A percentile compares a stretch with the other conserved stretches of the same genome.
phyloP scores from a whole-genome alignment of 2,113 vertebrate genomes.

The Myrmecobius fasciatus region DNA sequence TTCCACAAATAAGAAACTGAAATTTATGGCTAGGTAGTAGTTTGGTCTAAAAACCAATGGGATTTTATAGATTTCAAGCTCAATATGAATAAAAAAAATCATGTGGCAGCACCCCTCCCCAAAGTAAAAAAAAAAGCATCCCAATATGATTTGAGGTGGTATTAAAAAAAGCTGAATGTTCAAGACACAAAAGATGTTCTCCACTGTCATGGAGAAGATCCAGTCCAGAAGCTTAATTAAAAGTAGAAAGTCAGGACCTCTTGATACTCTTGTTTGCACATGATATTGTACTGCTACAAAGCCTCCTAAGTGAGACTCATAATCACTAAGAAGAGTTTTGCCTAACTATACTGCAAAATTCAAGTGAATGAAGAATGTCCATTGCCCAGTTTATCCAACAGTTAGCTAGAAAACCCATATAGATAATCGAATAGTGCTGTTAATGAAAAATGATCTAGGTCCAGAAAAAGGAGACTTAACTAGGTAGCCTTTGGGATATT shows the following conservation, averaged over 20 bases:
- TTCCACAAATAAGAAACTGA: not conserved
- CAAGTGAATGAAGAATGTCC: not conserved
- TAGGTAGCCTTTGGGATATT: not conserved
- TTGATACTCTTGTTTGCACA: not conserved
- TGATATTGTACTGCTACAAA: not conserved
- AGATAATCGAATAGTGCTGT: not conserved
- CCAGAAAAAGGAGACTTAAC: not conserved
- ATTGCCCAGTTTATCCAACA: not conserved
- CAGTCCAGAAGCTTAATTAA: not conserved
- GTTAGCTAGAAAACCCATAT: not conserved
- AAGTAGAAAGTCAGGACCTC: not conserved
- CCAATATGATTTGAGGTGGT: not conserved
- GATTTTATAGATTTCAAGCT: not conserved
- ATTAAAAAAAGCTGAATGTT: not conserved
- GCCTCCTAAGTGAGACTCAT: not conserved
- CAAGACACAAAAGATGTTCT: not conserved
- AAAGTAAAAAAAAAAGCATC: not conserved
- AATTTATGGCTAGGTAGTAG: not conserved
- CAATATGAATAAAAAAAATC: not conserved
- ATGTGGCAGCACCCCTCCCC: not conserved
- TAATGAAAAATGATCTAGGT: not conserved
- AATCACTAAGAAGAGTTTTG: not conserved
- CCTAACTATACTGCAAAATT: not conserved
- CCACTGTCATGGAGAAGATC: not conserved
- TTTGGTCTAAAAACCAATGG: not conserved